A percentile compares a stretch with the other conserved stretches of the same genome.
These are phyloP conservation scores for Indicator indicator DNA, from an alignment of 2,113 vertebrate species.

Conservation along the genomic window DNA sequence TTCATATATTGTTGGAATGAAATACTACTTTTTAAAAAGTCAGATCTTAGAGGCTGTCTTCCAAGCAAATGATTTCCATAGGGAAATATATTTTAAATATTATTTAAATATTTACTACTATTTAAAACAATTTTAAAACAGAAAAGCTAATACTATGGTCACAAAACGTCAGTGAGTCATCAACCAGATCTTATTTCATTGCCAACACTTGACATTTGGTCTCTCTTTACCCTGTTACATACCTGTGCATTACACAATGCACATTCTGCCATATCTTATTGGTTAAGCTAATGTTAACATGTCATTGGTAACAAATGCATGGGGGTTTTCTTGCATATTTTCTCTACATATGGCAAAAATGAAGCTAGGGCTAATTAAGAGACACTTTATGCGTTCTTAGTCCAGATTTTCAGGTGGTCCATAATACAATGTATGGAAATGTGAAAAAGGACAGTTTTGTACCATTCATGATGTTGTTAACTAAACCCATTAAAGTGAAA, in stretches of 20 bases:
- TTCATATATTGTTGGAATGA: conserved; percentile 61
- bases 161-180: conserved; percentile 57
- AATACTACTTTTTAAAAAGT: conserved; percentile 63
- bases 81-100: conserved; percentile 74
- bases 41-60: conserved; percentile 69
- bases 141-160: conserved; percentile 59
- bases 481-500: conserved; percentile 83
- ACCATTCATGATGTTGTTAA: conserved; percentile 82
- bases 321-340: conserved; percentile 22
- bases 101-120: conserved; percentile 75
- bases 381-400: conserved; percentile 76
- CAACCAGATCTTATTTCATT: conserved; percentile 48
- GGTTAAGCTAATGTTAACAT: conserved; percentile 62
- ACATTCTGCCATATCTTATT: conserved; percentile 57
- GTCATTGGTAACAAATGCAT: conserved; percentile 75
- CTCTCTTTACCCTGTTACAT: conserved; percentile 41
- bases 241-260: conserved; percentile 53
- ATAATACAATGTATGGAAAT: conserved; percentile 80
- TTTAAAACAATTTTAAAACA: conserved; percentile 71
- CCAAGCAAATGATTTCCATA: conserved; percentile 71
- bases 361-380: conserved; percentile 72
- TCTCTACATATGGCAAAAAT: conserved; percentile 67
- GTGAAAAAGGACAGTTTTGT: conserved; percentile 83
- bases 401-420: conserved; percentile 78
- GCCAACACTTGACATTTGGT: conserved; percentile 47